These are phyloP conservation scores for Eublepharis macularius DNA, from an alignment of 2,113 vertebrate species.

Conservation along the genomic window DNA sequence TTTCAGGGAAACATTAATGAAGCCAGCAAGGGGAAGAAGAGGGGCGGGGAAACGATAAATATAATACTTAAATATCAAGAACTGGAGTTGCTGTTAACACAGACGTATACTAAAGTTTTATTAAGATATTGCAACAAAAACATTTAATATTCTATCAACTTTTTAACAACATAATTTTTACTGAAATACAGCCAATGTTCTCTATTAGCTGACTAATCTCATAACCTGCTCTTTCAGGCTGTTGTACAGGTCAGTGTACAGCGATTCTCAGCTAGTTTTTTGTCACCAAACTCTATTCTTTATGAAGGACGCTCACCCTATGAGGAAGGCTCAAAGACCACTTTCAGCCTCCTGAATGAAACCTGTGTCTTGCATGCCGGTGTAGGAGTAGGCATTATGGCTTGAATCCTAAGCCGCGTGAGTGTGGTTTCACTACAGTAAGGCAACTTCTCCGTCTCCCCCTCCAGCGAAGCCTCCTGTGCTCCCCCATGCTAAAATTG, in stretches of 20 bases:
- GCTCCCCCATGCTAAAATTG: too few relatives aligned
- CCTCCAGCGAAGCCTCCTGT: too few relatives aligned
- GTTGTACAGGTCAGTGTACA: not conserved
- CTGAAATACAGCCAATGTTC: not conserved
- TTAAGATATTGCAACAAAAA: not conserved
- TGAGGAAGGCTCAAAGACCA: not conserved
- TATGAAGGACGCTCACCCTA: not conserved
- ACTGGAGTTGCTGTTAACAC: conserved; percentile 62
- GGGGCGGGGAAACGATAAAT: conserved; percentile 65
- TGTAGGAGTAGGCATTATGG: not conserved
- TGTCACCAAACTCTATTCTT: not conserved
- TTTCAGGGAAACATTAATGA: conserved; percentile 82
- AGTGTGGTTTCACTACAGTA: too few relatives aligned
- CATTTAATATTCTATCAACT: not conserved
- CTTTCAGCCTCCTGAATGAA: not conserved
- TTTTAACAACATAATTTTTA: not conserved
- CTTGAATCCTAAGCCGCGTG: too few relatives aligned
- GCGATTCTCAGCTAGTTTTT: not conserved
- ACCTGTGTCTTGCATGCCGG: not conserved
- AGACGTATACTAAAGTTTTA: not conserved
- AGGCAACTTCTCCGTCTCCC: too few relatives aligned
- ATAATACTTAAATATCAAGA: conserved; percentile 85
- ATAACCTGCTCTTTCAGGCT: not conserved
- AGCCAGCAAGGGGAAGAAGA: conserved; percentile 66
- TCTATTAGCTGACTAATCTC: not conserved